These are phyloP conservation scores for Micrasema minimum DNA, from an alignment of 1,140 invertebrate genomes.

Conservation along the genomic window DNA sequence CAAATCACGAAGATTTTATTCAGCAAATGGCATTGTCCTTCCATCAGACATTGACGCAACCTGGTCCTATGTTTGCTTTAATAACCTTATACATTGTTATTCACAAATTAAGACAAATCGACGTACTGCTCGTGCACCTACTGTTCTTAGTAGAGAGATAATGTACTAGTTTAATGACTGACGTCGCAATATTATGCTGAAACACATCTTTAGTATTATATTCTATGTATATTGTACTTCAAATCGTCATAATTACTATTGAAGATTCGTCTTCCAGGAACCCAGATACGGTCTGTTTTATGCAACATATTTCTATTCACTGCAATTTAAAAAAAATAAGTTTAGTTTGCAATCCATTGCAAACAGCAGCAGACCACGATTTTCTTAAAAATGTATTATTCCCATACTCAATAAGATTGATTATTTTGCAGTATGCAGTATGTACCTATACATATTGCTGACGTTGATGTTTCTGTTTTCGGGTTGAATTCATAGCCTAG, in stretches of 20 bases:
- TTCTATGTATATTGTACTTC: not conserved
- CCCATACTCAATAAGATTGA: too few species aligned
- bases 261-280: slow-evolving; percentile 1
- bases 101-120: slow-evolving; percentile 9
- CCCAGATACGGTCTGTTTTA: not conserved
- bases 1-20: slow-evolving; percentile 14
- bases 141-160: too few species aligned
- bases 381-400: too few species aligned
- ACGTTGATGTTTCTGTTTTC: too few species aligned
- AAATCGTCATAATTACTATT: not conserved
- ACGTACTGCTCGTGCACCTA: not conserved
- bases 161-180: not conserved
- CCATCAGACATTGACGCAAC: slow-evolving; percentile 16
- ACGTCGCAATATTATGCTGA: not conserved
- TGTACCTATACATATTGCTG: too few species aligned
- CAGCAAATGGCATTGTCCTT: slow-evolving; percentile 34
- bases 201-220: not conserved
- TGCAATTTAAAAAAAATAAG: not conserved
- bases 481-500: too few species aligned
- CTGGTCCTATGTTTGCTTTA: slow-evolving; percentile 9
- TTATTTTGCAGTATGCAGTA: too few species aligned
- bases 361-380: too few species aligned
- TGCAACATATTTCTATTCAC: slow-evolving; percentile 7
- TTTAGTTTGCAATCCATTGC: too few species aligned
- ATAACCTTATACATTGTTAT: slow-evolving; percentile 33